phyloP scores from a whole-genome alignment of 2,888 invertebrate genomes.

The Orchestes rusci region DNA sequence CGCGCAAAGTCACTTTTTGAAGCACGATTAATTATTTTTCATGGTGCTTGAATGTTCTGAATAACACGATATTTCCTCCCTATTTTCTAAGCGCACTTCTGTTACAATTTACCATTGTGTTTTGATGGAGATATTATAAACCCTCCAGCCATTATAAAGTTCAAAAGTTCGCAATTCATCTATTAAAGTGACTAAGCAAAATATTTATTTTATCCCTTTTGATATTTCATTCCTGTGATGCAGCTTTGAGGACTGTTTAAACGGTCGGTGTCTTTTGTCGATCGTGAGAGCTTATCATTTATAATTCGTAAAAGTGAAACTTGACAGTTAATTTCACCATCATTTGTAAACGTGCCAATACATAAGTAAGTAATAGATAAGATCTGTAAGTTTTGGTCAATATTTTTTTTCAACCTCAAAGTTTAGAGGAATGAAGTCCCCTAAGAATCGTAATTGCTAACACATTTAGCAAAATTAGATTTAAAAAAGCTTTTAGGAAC shows the following conservation, averaged over 20 bases:
- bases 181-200: constrained; percentile 28
- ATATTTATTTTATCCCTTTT: constrained; percentile 19
- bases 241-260: constrained; percentile 10
- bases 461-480: too few relatives aligned
- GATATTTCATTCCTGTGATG: constrained; percentile 12
- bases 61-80: constrained; percentile 37
- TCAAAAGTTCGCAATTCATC: constrained; percentile 31
- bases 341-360: too few relatives aligned
- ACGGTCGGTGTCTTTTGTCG: too few relatives aligned
- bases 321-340: too few relatives aligned
- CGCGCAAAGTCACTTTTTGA: constrained; percentile 38
- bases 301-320: too few relatives aligned
- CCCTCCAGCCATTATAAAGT: constrained; percentile 30
- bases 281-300: too few relatives aligned
- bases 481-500: constrained; percentile 38
- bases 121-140: constrained; percentile 36
- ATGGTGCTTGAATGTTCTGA: constrained; percentile 43
- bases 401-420: too few relatives aligned
- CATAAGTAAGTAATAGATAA: too few relatives aligned
- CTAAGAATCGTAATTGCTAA: too few relatives aligned
- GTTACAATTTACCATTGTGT: constrained; percentile 30
- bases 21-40: constrained; percentile 46
- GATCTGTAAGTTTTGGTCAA: too few relatives aligned
- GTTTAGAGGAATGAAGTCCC: too few relatives aligned
- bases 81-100: constrained; percentile 31